Conservation (phyloP, 2,888 invertebrate genomes). For the Limnephilus auricula region DNA sequence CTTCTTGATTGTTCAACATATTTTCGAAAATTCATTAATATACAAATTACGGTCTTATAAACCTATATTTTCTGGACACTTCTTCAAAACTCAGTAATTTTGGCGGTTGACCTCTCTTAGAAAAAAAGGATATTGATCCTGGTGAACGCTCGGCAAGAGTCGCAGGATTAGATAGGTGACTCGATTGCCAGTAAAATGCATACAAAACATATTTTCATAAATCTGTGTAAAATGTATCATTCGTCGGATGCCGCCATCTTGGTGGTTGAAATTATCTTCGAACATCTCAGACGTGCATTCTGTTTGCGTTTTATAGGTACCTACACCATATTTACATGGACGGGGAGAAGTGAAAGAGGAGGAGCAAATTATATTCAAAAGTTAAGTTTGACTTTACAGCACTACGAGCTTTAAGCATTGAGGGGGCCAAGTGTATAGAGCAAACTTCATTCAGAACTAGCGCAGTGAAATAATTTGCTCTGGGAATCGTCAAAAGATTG, state of each 20-base stretch:
- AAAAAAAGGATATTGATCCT: background rate
- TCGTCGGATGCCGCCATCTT: background rate
- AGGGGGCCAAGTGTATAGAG: background rate
- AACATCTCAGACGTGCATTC: background rate
- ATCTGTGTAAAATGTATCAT: background rate
- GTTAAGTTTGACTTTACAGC: conserved; percentile 58
- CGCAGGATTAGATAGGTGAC: background rate
- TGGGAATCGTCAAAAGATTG: background rate
- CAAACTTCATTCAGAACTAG: background rate
- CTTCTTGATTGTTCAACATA: no score
- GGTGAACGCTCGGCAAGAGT: background rate
- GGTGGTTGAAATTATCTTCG: background rate
- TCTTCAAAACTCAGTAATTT: background rate
- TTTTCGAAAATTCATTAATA: no score
- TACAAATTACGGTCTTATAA: no score
- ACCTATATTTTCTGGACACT: no score
- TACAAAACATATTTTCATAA: no score
- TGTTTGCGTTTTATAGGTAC: background rate
- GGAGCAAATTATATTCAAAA: conserved; percentile 60
- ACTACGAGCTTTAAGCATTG: conserved; percentile 11
- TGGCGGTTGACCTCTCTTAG: background rate
- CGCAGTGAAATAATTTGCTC: background rate
- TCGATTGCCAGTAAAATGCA: no score
- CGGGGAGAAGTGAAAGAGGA: conserved; percentile 12
- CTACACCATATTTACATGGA: background rate